These are phyloP conservation scores for Spicauda simplicius DNA, from an alignment of 2,888 invertebrate species.

Conservation along the genomic window DNA sequence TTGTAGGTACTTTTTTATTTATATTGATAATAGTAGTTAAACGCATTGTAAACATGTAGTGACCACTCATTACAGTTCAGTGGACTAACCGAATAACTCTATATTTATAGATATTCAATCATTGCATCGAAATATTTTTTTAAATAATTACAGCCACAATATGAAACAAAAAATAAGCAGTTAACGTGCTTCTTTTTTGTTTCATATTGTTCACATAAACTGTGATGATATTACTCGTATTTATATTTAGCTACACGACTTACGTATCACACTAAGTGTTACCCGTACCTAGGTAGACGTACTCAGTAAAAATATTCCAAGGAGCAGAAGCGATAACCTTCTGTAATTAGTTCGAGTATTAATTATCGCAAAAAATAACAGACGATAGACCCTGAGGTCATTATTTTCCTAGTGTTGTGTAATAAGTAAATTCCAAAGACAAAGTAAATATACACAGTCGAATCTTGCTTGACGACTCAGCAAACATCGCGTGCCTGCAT, in stretches of 20 bases:
- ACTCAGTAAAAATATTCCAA: background rate
- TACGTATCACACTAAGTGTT: background rate
- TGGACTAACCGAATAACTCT: too few species aligned
- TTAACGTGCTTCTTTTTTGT: too few species aligned
- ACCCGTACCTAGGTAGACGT: background rate
- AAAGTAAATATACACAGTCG: conserved; percentile 15
- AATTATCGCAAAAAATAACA: conserved; percentile 6
- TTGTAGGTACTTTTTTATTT: too few species aligned
- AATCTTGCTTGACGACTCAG: conserved; percentile 7
- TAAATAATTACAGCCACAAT: background rate
- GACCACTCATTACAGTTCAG: too few species aligned
- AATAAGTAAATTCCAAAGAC: conserved; percentile 1
- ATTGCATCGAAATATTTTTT: background rate
- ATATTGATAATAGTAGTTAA: too few species aligned
- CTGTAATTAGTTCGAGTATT: conserved; percentile 19
- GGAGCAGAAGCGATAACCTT: conserved; percentile 16
- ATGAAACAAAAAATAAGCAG: too few species aligned
- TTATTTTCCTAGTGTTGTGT: background rate
- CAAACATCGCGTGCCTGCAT: conserved; percentile 23
- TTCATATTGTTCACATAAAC: background rate
- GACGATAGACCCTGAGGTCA: conserved; percentile 9
- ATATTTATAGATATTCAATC: too few species aligned
- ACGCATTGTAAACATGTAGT: too few species aligned
- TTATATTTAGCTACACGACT: background rate
- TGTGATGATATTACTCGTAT: background rate